A percentile compares a stretch with the other conserved stretches of the same genome.
phyloP scores from a whole-genome alignment of 2,888 invertebrate species.

The Calephelis perditalis region DNA sequence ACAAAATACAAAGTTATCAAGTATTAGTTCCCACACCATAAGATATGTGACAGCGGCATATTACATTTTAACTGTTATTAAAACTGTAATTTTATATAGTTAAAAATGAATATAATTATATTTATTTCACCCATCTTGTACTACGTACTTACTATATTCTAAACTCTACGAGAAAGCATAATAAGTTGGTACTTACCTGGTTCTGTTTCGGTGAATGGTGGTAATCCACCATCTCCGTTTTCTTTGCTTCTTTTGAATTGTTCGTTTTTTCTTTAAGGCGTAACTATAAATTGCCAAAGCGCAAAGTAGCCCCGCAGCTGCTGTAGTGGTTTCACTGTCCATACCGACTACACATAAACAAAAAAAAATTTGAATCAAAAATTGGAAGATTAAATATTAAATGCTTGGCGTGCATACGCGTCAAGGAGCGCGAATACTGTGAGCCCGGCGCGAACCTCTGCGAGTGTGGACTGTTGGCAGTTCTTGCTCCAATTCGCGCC shows the following conservation, averaged over 20 bases:
- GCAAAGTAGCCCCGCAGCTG: conserved; percentile 10
- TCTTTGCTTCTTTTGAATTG: conserved; percentile 19
- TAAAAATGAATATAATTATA: too few relatives aligned
- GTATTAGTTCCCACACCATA: too few relatives aligned
- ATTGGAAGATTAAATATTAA: too few relatives aligned
- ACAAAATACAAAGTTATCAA: too few relatives aligned
- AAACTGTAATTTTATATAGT: too few relatives aligned
- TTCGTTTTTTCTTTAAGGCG: conserved; percentile 12
- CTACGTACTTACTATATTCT: too few relatives aligned
- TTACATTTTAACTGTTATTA: too few relatives aligned
- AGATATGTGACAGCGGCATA: too few relatives aligned
- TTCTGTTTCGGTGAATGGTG: conserved; percentile 22
- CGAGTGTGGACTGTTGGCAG: conserved; percentile 14
- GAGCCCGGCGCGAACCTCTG: conserved; percentile 16
- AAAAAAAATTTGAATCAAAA: too few relatives aligned
- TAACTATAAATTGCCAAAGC: conserved; percentile 18
- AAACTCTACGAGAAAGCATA: too few relatives aligned
- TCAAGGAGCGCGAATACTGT: conserved; percentile 13
- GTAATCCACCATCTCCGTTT: conserved; percentile 25
- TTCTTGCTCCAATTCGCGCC: neutral
- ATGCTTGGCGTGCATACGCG: conserved; percentile 14
- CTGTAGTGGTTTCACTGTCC: conserved; percentile 15
- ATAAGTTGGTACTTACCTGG: conserved; percentile 12
- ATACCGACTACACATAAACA: conserved; percentile 12
- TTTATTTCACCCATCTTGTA: too few relatives aligned